Evolutionary conservation across 2,113 vertebrate species (phyloP).

Genomic region (Edolisoma coerulescens): DNA sequence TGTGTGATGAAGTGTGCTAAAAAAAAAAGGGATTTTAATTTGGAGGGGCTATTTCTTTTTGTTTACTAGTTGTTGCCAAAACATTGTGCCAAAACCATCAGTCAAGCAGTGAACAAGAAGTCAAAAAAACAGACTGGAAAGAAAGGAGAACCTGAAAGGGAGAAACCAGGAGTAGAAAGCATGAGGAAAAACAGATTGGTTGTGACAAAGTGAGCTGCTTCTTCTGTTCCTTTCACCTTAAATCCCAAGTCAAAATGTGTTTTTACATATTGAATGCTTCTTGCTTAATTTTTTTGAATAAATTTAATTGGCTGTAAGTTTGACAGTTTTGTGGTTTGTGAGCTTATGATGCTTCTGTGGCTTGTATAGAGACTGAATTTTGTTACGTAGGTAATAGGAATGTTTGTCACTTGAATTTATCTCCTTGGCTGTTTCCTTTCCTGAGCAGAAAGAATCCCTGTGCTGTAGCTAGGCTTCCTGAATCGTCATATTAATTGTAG

Average conservation of each 20-base stretch:
- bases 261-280: not conserved
- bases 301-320: not conserved
- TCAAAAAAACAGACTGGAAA: conserved; percentile 97
- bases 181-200: conserved; percentile 99
- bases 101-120: conserved; percentile 98
- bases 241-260: not conserved
- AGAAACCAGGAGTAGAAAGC: conserved; percentile 98
- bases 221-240: not conserved
- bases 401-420: not conserved
- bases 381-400: not conserved
- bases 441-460: not conserved
- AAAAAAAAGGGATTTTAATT: not conserved
- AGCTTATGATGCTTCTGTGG: not conserved
- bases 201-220: conserved; percentile 91
- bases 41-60: not conserved
- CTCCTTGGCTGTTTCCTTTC: not conserved
- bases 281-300: not conserved
- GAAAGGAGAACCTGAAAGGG: conserved; percentile 96
- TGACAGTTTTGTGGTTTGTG: rapidly evolving
- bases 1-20: not conserved
- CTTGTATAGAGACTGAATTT: not conserved
- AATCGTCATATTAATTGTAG: not conserved
- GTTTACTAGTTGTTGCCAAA: conserved; percentile 89
- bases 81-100: conserved; percentile 99
- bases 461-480: not conserved